A percentile compares a stretch with the other conserved stretches of the same genome.
phyloP scores from a whole-genome alignment of 1,140 invertebrate species.

The Agrilus planipennis region DNA sequence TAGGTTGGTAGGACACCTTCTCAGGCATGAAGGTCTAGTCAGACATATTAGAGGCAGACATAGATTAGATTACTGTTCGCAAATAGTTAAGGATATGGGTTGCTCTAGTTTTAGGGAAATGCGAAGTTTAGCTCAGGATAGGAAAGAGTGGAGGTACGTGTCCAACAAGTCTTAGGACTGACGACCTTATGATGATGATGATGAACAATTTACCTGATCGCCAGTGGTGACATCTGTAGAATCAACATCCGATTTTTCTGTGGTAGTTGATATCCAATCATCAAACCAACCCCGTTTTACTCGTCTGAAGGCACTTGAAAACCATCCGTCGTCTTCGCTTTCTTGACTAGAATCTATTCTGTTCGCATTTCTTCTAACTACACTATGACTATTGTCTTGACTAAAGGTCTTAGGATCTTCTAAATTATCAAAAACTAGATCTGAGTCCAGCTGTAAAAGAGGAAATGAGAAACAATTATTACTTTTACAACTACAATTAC shows the following conservation, averaged over 20 bases:
- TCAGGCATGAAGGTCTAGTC: too few species aligned
- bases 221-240: not conserved
- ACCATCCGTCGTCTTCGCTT: slow-evolving; percentile 26
- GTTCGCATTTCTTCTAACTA: slow-evolving; percentile 14
- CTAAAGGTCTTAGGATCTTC: slow-evolving; percentile 17
- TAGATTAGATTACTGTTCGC: too few species aligned
- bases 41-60: too few species aligned
- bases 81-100: not conserved
- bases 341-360: slow-evolving; percentile 18
- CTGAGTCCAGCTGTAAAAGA: slow-evolving; percentile 27
- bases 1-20: too few species aligned
- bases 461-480: too few species aligned
- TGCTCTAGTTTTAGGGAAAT: not conserved
- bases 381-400: slow-evolving; percentile 16
- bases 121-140: too few species aligned
- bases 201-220: slow-evolving; percentile 1
- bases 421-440: slow-evolving; percentile 32
- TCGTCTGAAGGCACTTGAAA: slow-evolving; percentile 23
- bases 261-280: not conserved
- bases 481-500: too few species aligned
- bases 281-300: slow-evolving; percentile 19
- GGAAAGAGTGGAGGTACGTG: too few species aligned
- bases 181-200: not conserved
- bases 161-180: too few species aligned
- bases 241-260: slow-evolving; percentile 1